Conservation (phyloP, 2,888 invertebrate genomes). For the Ormyrus pomaceus region DNA sequence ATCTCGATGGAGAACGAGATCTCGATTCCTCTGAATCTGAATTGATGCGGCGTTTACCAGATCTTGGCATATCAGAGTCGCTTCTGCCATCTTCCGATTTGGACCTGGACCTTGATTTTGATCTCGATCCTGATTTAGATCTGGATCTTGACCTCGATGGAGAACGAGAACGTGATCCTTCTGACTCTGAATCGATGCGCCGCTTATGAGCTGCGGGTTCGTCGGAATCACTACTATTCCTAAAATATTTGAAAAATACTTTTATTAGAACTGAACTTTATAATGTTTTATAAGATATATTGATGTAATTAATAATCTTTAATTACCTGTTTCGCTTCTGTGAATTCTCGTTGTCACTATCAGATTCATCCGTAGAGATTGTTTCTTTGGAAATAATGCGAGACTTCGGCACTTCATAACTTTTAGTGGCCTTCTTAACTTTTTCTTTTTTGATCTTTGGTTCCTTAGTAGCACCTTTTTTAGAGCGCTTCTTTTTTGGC, state of each 20-base stretch:
- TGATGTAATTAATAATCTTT: neutral
- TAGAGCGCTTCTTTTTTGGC: slow-evolving; percentile 80
- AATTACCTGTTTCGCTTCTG: slow-evolving; percentile 79
- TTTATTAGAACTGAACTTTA: neutral
- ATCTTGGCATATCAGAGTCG: too few relatives aligned
- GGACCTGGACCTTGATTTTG: too few relatives aligned
- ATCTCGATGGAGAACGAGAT: too few relatives aligned
- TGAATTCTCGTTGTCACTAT: slow-evolving; percentile 80
- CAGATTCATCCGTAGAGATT: slow-evolving; percentile 93
- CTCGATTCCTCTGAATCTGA: too few relatives aligned
- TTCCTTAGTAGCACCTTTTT: slow-evolving; percentile 77
- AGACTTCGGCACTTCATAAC: slow-evolving; percentile 89
- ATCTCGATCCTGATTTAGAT: too few relatives aligned
- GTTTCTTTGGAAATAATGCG: slow-evolving; percentile 96
- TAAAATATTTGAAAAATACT: slow-evolving; percentile 59
- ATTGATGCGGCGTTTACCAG: too few relatives aligned
- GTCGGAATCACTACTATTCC: slow-evolving; percentile 73
- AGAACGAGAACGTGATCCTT: slow-evolving; percentile 75
- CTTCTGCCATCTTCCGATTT: too few relatives aligned
- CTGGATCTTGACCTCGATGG: too few relatives aligned
- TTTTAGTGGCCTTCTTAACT: slow-evolving; percentile 78
- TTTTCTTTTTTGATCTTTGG: slow-evolving; percentile 74
- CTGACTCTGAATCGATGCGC: slow-evolving; percentile 81
- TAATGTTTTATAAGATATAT: neutral
- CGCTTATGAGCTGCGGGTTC: slow-evolving; percentile 76